Evolutionary conservation across 2,113 vertebrate genomes (phyloP), one percentile per base, ranked within the genome.

Genomic region (Epinephelus lanceolatus): DNA sequence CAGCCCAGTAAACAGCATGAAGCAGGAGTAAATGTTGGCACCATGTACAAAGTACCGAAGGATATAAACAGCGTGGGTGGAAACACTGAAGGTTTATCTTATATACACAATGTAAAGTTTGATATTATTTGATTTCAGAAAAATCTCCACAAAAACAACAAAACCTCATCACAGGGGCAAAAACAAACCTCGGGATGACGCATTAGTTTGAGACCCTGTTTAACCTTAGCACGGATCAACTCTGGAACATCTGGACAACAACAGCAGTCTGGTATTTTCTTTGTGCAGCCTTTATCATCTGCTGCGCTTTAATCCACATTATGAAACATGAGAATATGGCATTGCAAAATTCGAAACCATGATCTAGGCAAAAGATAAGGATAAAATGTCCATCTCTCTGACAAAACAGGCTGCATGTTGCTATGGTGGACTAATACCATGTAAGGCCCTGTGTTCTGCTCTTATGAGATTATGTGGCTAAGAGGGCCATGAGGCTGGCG

Each of bases 401-500:
- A 73, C 55, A 65, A 65, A 87, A 82, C 73, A 68, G 52, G 33
- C 83, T 25, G 71, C 74, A 55, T 23, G 82, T 80, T 87, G 75
- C 72, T 60, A 82, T 81, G 60, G 83, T 18, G 49, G 74, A 76
- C 74, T 71, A 68, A 82, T 83, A 79, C 80, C 90, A 83, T 78
- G 70, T 71, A 60, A 79, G 82, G 84, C 73, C 65, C 81, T 81
- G 81, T 88, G 86, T 76, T 88, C 82, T 2, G 56, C 85, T 87
- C 77, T 86, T 78, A 94, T 92, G 77, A 89, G 91, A 94, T 94
- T 90, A 94, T 37, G 52, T 57, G 56, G 80, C 87, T 82, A 83
- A 91, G 65, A 79, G 86, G 83, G 86, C 74, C 90, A 86, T 67
- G 2, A 75, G 78, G 76, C 80, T 23, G 40, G 81, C 40, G 11